Evolutionary conservation across 2,888 invertebrate genomes (phyloP).

Genomic region (Agrochola litura): DNA sequence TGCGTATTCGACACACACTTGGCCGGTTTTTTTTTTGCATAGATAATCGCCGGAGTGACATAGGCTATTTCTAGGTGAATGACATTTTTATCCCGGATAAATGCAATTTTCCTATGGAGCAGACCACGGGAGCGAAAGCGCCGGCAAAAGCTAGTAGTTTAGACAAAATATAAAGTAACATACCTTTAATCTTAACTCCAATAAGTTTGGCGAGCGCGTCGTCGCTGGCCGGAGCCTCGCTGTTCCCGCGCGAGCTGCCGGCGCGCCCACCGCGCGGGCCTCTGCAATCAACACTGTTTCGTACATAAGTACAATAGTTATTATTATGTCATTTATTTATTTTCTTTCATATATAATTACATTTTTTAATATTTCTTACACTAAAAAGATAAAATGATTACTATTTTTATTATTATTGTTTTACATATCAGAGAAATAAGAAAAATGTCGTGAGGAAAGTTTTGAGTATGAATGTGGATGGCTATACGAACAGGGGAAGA

Average conservation of each 20-base stretch:
- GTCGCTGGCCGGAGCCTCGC: conserved; percentile 70
- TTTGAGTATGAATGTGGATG: not conserved
- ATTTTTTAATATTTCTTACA: no score
- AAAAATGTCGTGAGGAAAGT: not conserved
- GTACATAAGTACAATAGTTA: conserved; percentile 31
- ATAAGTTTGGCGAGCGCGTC: conserved; percentile 85
- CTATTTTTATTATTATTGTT: not conserved
- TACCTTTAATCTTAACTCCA: conserved; percentile 87
- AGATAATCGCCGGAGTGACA: no score
- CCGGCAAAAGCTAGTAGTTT: not conserved
- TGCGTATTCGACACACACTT: no score
- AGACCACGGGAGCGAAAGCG: not conserved
- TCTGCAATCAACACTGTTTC: conserved; percentile 45
- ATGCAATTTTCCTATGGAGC: not conserved
- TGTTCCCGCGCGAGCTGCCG: conserved; percentile 29
- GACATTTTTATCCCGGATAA: not conserved
- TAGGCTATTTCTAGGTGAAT: not conserved
- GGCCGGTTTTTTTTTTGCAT: no score
- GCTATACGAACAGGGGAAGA: no score
- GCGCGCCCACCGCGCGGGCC: conserved; percentile 31
- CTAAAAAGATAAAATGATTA: not conserved
- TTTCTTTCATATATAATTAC: no score
- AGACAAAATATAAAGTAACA: not conserved
- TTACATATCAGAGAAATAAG: not conserved
- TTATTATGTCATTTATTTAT: not conserved